A percentile compares a stretch with the other conserved stretches of the same genome.
phyloP scores from a whole-genome alignment of 1,140 invertebrate genomes.

The Cyclina sinensis region DNA sequence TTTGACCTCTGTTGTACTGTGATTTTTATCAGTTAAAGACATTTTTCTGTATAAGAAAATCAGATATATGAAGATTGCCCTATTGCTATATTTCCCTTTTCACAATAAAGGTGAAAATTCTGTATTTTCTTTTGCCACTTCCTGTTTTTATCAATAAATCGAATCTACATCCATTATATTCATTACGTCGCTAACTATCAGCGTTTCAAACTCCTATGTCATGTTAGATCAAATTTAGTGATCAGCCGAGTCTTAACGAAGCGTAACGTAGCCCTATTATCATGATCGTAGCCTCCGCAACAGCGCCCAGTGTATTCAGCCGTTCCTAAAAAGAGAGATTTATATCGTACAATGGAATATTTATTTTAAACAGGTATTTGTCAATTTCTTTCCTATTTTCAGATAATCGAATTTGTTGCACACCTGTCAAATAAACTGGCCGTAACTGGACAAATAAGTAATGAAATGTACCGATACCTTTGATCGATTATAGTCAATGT shows the following conservation, averaged over 20 bases:
- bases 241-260: neutral
- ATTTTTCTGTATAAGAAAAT: too few species aligned
- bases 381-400: neutral
- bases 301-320: neutral
- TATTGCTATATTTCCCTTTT: too few species aligned
- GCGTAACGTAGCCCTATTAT: neutral
- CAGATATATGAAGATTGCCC: too few species aligned
- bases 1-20: too few species aligned
- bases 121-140: neutral
- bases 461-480: too few species aligned
- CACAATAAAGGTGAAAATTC: too few species aligned
- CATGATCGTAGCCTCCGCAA: neutral
- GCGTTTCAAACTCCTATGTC: conserved; percentile 16
- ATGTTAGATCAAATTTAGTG: conserved; percentile 4
- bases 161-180: neutral
- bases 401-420: neutral
- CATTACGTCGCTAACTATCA: neutral
- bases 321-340: neutral
- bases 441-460: neutral
- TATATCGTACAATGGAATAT: conserved; percentile 12
- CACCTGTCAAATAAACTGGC: neutral
- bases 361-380: conserved; percentile 32
- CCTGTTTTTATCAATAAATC: conserved; percentile 11
- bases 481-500: too few species aligned
- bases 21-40: too few species aligned